Evolutionary conservation across 2,113 vertebrate genomes (phyloP).

Genomic region (Pycnonotus jocosus): DNA sequence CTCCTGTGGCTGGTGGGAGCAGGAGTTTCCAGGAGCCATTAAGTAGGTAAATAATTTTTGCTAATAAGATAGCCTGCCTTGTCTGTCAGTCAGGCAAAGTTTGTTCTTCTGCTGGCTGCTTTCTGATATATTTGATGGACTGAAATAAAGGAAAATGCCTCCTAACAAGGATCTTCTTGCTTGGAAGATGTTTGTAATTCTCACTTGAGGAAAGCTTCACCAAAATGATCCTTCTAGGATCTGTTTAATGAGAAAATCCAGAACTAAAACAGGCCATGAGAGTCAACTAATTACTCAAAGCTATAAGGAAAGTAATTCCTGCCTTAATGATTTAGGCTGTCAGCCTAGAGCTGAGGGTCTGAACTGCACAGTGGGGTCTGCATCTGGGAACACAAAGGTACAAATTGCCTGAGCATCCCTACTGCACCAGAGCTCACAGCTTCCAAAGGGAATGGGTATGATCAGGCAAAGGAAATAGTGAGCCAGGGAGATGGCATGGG

Average conservation of each 20-base stretch:
- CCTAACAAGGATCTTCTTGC: background rate
- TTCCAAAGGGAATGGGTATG: background rate
- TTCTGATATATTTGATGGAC: background rate
- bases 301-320: background rate
- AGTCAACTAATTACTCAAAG: background rate
- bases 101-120: background rate
- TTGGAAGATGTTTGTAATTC: background rate
- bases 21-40: background rate
- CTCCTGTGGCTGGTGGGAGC: background rate
- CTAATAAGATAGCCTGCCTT: background rate
- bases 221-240: background rate
- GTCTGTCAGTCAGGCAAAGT: background rate
- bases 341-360: background rate
- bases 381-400: background rate
- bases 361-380: background rate
- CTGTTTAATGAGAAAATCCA: background rate
- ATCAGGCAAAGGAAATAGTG: background rate
- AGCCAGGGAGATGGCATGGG: background rate
- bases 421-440: background rate
- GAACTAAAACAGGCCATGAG: background rate
- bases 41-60: background rate
- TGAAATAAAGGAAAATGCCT: background rate
- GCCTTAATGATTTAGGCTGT: background rate
- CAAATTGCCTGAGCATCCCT: background rate
- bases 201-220: background rate